Conservation (phyloP, 2,113 vertebrate species). For the Notothenia coriiceps region DNA sequence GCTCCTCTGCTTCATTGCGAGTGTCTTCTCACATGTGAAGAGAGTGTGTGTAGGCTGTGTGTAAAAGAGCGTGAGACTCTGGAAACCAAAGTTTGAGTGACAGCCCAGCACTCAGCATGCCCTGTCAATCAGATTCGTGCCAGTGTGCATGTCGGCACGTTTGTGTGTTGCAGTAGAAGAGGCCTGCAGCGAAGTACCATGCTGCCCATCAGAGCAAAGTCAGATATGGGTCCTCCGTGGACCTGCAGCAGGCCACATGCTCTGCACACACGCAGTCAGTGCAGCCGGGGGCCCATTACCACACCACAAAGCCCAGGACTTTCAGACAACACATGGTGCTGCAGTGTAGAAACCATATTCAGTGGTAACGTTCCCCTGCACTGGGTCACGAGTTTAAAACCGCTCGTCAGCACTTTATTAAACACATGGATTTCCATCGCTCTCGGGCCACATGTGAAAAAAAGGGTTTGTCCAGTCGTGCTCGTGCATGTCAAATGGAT, state of each 20-base stretch:
- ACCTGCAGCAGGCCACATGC: slow-evolving; percentile 64
- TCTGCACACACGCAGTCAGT: slow-evolving; percentile 50
- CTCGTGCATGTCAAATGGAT: slow-evolving; percentile 33
- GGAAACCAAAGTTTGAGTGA: slow-evolving; percentile 65
- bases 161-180: slow-evolving; percentile 11
- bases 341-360: slow-evolving; percentile 40
- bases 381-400: slow-evolving; percentile 34
- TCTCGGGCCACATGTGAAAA: slow-evolving; percentile 30
- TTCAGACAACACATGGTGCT: slow-evolving; percentile 44
- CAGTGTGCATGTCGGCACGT: slow-evolving; percentile 1
- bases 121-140: slow-evolving; percentile 61
- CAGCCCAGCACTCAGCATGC: slow-evolving; percentile 64
- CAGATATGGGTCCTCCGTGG: slow-evolving; percentile 36
- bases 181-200: slow-evolving; percentile 48
- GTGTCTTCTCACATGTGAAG: slow-evolving; percentile 51
- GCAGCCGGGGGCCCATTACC: slow-evolving; percentile 57
- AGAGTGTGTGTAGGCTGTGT: slow-evolving; percentile 9
- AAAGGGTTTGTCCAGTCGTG: slow-evolving; percentile 27
- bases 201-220: slow-evolving; percentile 68
- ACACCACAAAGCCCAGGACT: slow-evolving; percentile 53
- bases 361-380: background rate
- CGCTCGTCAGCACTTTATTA: slow-evolving; percentile 30
- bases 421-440: slow-evolving; percentile 26
- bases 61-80: slow-evolving; percentile 17
- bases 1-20: slow-evolving; percentile 33